Evolutionary conservation across 2,113 vertebrate genomes (phyloP), one percentile per base, ranked within the genome.

Genomic region (Vulpes ferrilata): DNA sequence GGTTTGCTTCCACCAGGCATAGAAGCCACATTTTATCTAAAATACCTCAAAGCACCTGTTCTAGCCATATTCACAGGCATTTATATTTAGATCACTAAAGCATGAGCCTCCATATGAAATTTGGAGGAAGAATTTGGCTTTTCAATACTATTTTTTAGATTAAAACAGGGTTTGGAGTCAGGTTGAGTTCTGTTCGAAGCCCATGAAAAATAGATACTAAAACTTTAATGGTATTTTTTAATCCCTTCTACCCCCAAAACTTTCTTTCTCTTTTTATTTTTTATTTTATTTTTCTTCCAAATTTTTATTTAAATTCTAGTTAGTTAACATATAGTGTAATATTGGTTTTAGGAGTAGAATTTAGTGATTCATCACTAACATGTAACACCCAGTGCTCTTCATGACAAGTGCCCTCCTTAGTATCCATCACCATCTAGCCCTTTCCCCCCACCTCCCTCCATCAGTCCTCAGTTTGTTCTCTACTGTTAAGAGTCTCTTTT

Each of bases 111-210:
- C 12, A 16, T 35, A n/a, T 30, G 48, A 59, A 92, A 84, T 84
- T 57, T 73, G 84, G 57, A 69, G 16, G n/a, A 92, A 79, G 80
- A 94, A 69, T 57, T 30, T 87, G 53, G 23, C 73, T 90, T 69
- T n/a, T 82, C 43, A 43, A 69, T 7, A 53, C 32, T 35, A 35
- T 55, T 17, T 53, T 69, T 4, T 59, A 69, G 51, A 86, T 71
- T 64, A 89, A 95, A 59, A 30, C 20, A 81, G 64, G 38, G 88
- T 88, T 92, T 94, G n/a, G 17, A 76, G 81, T 74, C 60, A 95
- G 57, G 17, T 85, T 92, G 38, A 30, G 2, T 93, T 93, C 35
- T 48, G 13, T 15, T 73, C 48, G 85, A 92, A 94, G 55, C 48
- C 85, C 20, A 32, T 67, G 30, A 92, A 92, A 88, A 83, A 78